A percentile compares a stretch with the other conserved stretches of the same genome.
Conservation (phyloP, 2,888 invertebrate genomes). For the Neelides folsomi region DNA sequence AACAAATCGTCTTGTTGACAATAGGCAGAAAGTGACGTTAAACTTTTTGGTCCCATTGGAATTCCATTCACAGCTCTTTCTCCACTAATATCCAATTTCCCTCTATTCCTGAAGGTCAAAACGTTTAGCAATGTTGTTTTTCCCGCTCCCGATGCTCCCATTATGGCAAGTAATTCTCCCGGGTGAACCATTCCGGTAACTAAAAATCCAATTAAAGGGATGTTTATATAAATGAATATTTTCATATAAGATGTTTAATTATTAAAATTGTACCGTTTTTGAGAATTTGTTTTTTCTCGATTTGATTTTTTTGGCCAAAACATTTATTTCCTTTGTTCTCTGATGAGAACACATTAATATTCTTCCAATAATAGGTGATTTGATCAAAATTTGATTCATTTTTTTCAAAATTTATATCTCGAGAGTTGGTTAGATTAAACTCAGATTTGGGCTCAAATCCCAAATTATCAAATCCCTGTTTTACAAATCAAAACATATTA, state of each 20-base stretch:
- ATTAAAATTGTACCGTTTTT: too few relatives aligned
- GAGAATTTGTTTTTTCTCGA: too few relatives aligned
- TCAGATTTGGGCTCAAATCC: too few relatives aligned
- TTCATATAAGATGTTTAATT: too few relatives aligned
- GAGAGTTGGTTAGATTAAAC: too few relatives aligned
- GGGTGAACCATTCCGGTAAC: constrained; percentile 72
- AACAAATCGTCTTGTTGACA: constrained; percentile 91
- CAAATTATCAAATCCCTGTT: too few relatives aligned
- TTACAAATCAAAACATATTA: too few relatives aligned
- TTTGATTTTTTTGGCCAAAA: too few relatives aligned
- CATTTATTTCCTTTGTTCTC: constrained; percentile 37
- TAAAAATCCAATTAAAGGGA: constrained; percentile 37
- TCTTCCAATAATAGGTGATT: constrained; percentile 64
- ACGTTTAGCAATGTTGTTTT: constrained; percentile 88
- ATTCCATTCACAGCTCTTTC: constrained; percentile 57
- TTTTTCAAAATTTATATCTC: too few relatives aligned
- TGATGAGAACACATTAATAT: constrained; percentile 57
- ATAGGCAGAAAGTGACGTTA: constrained; percentile 70
- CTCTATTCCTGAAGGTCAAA: constrained; percentile 62
- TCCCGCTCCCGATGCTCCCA: constrained; percentile 78
- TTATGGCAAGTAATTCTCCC: constrained; percentile 70
- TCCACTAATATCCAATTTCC: constrained; percentile 49
- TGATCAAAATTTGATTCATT: constrained; percentile 6
- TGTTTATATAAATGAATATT: too few relatives aligned
- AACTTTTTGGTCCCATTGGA: constrained; percentile 51